Evolutionary conservation across 2,888 invertebrate species (phyloP), one percentile per base, ranked within the genome.

Genomic region (Drosophila koepferae): DNA sequence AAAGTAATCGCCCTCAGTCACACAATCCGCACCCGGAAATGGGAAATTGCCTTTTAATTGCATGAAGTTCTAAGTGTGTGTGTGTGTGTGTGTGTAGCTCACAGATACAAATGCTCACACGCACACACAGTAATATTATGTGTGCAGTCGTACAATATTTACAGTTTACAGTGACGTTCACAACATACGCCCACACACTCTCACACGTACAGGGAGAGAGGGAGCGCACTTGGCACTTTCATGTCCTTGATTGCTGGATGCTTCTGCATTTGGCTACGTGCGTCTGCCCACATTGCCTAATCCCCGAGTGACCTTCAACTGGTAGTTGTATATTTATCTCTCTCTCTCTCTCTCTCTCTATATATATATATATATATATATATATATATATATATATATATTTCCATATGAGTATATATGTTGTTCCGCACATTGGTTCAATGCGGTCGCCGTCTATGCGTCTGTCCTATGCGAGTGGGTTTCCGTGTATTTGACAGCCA

Each of bases 41-140:
- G 71, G 73, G 62, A 86, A 84, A 88, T 84, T 80, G 86, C 60
- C 67, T 82, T 84, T 86, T 88, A 88, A 84, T 84, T 84, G 83
- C 69, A 76, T 74, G 69, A 86, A 75, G 61, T 74, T 51, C 49
- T n/a, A 53, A 69, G 56, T 58, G 40, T 40, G 40, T 40, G 20
- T 49, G 56, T 58, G 40, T 40, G 40, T 40, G 20, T 49, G 18
- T 40, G 18, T 59, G 58, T 69, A 55, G 56, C 51, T 16, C 23
- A 60, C 34, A 16, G n/a, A 59, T 28, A 34, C 23, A 62, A 23
- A 23, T 4, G 4, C 23, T 23, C 36, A 51, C 43, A 58, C 18
- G 34, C 20, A 34, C 14, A 38, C 2, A 59, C 10, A 31, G 1
- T 46, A 31, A 63, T 1, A 40, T 28, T 34, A 28, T 51, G 48